These are phyloP conservation scores for Enteromius afrohamiltoni DNA, from an alignment of 2,797 vertebrate species.

Conservation along the genomic window DNA sequence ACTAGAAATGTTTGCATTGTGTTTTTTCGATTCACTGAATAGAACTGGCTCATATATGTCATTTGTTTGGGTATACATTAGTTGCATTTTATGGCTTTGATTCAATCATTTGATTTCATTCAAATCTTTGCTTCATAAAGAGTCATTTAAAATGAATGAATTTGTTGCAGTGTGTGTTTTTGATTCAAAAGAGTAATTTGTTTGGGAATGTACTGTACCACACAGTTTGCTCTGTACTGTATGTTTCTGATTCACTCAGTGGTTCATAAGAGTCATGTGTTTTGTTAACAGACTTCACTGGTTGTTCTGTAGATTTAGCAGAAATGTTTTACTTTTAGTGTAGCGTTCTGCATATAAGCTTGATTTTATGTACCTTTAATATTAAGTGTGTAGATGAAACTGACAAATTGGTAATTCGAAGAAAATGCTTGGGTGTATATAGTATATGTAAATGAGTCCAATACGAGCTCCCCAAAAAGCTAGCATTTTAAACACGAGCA, in stretches of 20 bases:
- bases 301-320: background rate
- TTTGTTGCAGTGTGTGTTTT: background rate
- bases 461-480: constrained; percentile 7
- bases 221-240: background rate
- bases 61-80: background rate
- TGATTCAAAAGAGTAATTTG: background rate
- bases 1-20: background rate
- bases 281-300: background rate
- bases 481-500: background rate
- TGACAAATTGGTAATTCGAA: background rate
- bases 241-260: background rate
- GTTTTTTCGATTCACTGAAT: background rate
- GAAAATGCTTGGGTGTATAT: background rate
- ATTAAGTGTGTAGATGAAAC: background rate
- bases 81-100: background rate
- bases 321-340: background rate
- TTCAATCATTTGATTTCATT: background rate
- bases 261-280: background rate
- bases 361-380: background rate
- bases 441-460: background rate
- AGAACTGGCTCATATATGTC: background rate
- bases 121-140: background rate
- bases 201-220: background rate
- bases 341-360: background rate
- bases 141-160: background rate